A percentile compares a stretch with the other conserved stretches of the same genome.
Conservation (phyloP, 2,113 vertebrate genomes). For the Podarcis raffonei region DNA sequence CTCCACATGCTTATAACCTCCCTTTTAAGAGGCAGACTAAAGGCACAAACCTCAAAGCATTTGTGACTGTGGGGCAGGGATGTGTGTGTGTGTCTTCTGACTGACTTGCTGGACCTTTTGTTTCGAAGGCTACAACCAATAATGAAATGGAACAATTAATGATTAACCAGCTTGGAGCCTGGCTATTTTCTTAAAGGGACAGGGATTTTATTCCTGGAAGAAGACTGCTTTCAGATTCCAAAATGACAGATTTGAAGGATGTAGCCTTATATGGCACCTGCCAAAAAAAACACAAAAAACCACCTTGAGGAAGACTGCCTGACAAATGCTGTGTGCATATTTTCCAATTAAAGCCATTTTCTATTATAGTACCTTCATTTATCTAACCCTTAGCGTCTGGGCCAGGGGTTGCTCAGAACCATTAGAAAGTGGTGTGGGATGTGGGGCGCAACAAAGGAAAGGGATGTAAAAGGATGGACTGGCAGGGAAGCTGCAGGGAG, state of each 20-base stretch:
- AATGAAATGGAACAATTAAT: neutral
- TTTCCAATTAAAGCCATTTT: constrained; percentile 41
- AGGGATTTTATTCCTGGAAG: neutral
- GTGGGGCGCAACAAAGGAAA: neutral
- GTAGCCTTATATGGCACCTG: neutral
- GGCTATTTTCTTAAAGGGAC: constrained; percentile 43
- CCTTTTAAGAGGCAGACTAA: neutral
- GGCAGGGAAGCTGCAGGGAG: neutral
- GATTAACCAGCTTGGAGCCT: neutral
- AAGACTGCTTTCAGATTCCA: constrained; percentile 8
- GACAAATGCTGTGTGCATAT: neutral
- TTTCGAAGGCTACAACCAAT: neutral
- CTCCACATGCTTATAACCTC: neutral
- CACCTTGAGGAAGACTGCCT: neutral
- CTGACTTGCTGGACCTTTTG: neutral
- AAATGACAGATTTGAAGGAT: neutral
- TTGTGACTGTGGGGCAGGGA: too few relatives aligned
- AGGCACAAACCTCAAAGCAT: neutral
- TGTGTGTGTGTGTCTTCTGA: neutral
- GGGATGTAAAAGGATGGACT: neutral
- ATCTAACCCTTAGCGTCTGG: neutral
- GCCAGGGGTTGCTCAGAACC: too few relatives aligned
- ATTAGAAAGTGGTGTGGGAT: too few relatives aligned
- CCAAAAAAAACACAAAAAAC: neutral
- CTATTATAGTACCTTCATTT: neutral